Conservation (phyloP, 2,888 invertebrate species). For the Xestia sexstrigata region DNA sequence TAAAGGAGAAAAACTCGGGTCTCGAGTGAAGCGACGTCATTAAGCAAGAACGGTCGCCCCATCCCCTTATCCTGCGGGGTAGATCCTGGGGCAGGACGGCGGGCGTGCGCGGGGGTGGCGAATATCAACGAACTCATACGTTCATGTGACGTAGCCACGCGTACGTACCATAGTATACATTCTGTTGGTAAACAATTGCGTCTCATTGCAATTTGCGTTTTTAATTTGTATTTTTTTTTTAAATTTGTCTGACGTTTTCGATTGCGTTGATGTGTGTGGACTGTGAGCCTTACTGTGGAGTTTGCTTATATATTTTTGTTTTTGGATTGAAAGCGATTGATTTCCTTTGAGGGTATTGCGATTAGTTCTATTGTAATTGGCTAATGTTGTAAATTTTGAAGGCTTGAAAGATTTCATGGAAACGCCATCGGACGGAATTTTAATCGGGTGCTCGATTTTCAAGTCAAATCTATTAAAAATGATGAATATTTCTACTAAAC, state of each 20-base stretch:
- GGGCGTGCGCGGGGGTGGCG: conserved; percentile 76
- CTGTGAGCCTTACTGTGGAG: background rate
- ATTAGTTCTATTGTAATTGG: background rate
- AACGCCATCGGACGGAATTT: background rate
- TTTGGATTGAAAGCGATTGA: background rate
- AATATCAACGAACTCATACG: conserved; percentile 89
- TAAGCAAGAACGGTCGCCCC: conserved; percentile 82
- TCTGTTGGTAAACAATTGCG: conserved; percentile 89
- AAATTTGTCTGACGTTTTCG: background rate
- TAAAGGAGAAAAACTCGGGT: conserved; percentile 81
- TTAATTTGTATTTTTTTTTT: conserved; percentile 46
- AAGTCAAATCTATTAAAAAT: background rate
- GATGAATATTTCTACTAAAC: background rate
- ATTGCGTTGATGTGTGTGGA: background rate
- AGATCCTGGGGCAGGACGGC: conserved; percentile 74
- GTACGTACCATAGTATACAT: conserved; percentile 81
- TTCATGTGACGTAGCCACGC: conserved; percentile 85
- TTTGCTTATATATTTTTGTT: background rate
- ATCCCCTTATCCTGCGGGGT: conserved; percentile 81
- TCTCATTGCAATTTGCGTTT: conserved; percentile 69
- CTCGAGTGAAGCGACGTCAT: conserved; percentile 87
- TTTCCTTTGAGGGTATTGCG: background rate
- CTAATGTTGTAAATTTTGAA: background rate
- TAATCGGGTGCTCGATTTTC: background rate
- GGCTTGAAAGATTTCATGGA: conserved; percentile 3